Evolutionary conservation across 1,140 invertebrate genomes (phyloP), one percentile per base, ranked within the genome.

Genomic region (Cydia fagiglandana): DNA sequence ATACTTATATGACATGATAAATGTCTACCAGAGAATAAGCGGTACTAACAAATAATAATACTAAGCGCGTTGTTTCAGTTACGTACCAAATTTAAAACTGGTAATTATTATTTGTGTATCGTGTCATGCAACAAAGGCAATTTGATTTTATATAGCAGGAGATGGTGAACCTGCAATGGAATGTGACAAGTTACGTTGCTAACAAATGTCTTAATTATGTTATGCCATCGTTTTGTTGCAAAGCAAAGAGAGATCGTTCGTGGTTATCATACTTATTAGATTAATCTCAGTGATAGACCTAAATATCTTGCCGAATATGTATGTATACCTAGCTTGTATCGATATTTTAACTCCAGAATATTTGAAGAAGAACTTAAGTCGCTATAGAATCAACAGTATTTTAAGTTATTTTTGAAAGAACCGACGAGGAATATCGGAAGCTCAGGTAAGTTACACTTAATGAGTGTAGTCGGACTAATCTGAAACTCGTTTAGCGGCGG

Each of bases 381-480:
- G 6, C 15, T 56, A 9, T 17, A 17, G 5, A 17, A 17, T 56
- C n/a, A 15, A 53, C 53, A 56, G n/a, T 56, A 56, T 20, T 56
- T 50, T 41, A 17, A 20, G 15, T 56, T 56, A n/a, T 56, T 20
- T 56, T 56, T 17, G 53, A 20, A 56, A 7, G n/a, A 56, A 56
- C 53, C 7, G 53, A 7, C n/a, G 4, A 7, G 17, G 53, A 56
- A 56, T 56, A 56, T 56, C 53, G 53, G 53, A 56, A 56, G 53
- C 53, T 56, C 53, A 56, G 53, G 53, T 56, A 56, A 56, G 15
- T 20, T 56, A 56, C 53, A 56, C 15, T n/a, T 56, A 56, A 56
- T 56, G 53, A 56, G 5, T 56, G 53, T 56, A 17, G 53, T 56
- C 53, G 53, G 53, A 56, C 53, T 56, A 56, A 56, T 56, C 53